Percentiles rank a stretch among this genome's conserved stretches.
phyloP scores from a whole-genome alignment of 2,888 invertebrate species.

The Chorisops tibialis region DNA sequence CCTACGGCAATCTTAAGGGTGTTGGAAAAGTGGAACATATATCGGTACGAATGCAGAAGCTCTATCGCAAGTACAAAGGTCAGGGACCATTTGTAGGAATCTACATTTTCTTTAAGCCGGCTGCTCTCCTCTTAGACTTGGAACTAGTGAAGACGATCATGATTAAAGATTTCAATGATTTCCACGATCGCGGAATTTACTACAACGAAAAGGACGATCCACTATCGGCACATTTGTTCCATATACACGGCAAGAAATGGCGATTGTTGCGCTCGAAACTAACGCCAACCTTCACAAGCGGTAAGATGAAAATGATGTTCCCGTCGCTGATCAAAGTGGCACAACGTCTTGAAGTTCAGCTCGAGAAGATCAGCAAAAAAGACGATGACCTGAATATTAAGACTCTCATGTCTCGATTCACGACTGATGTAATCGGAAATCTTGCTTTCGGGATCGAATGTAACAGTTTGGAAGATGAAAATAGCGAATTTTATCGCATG shows the following conservation, averaged over 20 bases:
- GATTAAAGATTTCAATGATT: constrained; percentile 49
- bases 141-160: constrained; percentile 42
- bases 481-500: constrained; percentile 46
- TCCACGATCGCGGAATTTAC: constrained; percentile 46
- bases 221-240: constrained; percentile 47
- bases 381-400: constrained; percentile 45
- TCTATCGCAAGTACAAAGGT: constrained; percentile 36
- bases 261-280: constrained; percentile 51
- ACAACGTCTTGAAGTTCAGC: constrained; percentile 31
- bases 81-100: constrained; percentile 33
- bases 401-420: constrained; percentile 50
- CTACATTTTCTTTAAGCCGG: constrained; percentile 11
- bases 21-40: constrained; percentile 1
- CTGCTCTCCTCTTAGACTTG: constrained; percentile 34
- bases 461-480: constrained; percentile 49
- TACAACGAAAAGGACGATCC: constrained; percentile 49
- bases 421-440: constrained; percentile 55
- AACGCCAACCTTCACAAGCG: constrained; percentile 54
- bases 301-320: constrained; percentile 51
- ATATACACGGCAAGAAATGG: constrained; percentile 53
- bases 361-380: constrained; percentile 34
- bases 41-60: constrained; percentile 22
- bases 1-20: constrained; percentile 31
- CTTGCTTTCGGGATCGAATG: constrained; percentile 55
- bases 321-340: constrained; percentile 36